Conservation (phyloP, 2,797 vertebrate species). For the Pantherophis vulpinus region DNA sequence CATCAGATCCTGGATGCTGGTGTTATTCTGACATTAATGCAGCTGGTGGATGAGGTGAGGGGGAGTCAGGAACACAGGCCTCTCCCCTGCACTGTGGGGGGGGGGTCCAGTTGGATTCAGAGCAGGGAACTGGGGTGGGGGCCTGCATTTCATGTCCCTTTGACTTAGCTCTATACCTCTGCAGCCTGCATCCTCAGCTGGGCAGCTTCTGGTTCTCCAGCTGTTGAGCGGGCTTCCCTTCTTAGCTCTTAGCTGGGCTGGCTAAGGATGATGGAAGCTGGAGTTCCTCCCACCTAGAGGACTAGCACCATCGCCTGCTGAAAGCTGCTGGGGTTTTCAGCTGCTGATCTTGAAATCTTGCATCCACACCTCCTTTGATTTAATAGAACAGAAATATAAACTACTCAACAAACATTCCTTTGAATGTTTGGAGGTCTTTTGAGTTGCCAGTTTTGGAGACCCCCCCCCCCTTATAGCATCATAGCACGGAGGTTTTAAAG, state of each 20-base stretch:
- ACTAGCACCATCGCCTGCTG: not conserved
- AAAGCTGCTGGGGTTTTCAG: not conserved
- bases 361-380: not conserved
- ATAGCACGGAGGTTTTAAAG: not conserved
- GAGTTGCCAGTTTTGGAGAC: not conserved
- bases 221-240: not conserved
- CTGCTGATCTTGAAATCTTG: too few species aligned
- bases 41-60: not conserved
- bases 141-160: not conserved
- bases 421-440: not conserved
- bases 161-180: not conserved
- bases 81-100: not conserved
- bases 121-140: not conserved
- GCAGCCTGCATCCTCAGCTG: too few species aligned
- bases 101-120: not conserved
- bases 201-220: not conserved
- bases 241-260: not conserved
- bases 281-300: not conserved
- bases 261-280: not conserved
- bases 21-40: not conserved
- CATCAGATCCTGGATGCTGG: not conserved
- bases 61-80: not conserved
- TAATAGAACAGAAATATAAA: not conserved
- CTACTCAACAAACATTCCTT: not conserved
- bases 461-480: too few species aligned